Conservation (phyloP, 2,797 vertebrate species). For the Cossypha polioptera region DNA sequence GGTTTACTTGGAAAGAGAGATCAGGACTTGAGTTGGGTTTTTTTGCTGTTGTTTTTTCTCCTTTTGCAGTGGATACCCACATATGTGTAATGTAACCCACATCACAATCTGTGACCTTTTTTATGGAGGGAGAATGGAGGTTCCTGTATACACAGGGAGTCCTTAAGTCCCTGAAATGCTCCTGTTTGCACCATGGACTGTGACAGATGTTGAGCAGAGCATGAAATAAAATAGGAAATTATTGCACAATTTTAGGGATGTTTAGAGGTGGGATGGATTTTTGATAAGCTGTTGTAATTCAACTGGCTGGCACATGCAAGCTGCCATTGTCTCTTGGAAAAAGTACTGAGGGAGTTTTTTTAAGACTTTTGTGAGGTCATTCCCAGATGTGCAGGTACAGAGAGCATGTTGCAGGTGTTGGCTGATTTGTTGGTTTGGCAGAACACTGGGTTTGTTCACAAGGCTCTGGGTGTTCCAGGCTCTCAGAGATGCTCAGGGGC, state of each 20-base stretch:
- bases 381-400: background rate
- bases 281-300: background rate
- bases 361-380: background rate
- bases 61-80: background rate
- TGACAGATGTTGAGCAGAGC: background rate
- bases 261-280: background rate
- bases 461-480: background rate
- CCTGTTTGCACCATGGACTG: background rate
- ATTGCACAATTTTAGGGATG: background rate
- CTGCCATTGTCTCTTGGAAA: background rate
- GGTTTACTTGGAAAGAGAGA: background rate
- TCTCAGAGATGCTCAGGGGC: background rate
- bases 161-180: background rate
- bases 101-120: background rate
- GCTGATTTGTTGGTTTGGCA: background rate
- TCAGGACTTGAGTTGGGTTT: fast-evolving
- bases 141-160: background rate
- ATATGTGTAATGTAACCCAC: background rate
- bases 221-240: fast-evolving
- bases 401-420: background rate
- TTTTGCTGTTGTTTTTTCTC: fast-evolving
- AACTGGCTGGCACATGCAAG: background rate
- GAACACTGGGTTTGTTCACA: background rate
- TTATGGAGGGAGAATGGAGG: background rate
- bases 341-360: background rate